A percentile compares a stretch with the other conserved stretches of the same genome.
These are phyloP conservation scores for Drosophila sproati DNA, from an alignment of 1,140 invertebrate species.

Conservation along the genomic window DNA sequence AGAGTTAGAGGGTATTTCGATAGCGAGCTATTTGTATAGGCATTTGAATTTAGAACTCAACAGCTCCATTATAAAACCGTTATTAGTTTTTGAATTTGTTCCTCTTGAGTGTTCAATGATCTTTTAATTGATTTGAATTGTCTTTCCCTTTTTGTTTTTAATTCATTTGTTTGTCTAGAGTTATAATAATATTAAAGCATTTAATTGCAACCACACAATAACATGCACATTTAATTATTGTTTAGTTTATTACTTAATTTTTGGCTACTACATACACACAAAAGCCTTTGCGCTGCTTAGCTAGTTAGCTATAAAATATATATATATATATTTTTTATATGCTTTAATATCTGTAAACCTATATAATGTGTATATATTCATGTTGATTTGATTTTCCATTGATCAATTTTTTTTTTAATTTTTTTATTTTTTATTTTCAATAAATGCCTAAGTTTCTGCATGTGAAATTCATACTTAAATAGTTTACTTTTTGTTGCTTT, in stretches of 20 bases:
- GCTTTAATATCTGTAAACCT: slow-evolving; percentile 47
- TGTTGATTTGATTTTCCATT: slow-evolving; percentile 21
- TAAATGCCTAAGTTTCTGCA: slow-evolving; percentile 76
- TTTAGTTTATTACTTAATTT: slow-evolving; percentile 62
- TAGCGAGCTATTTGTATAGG: slow-evolving; percentile 28
- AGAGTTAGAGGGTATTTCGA: slow-evolving; percentile 39
- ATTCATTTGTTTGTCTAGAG: slow-evolving; percentile 40
- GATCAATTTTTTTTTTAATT: slow-evolving; percentile 37
- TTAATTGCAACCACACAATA: slow-evolving; percentile 56
- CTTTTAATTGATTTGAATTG: slow-evolving; percentile 41
- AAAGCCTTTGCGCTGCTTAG: slow-evolving; percentile 70
- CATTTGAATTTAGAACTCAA: slow-evolving; percentile 66
- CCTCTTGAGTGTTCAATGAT: slow-evolving; percentile 12
- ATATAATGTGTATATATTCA: slow-evolving; percentile 29
- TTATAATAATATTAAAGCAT: slow-evolving; percentile 73
- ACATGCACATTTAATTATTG: slow-evolving; percentile 70
- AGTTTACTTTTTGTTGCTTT: slow-evolving; percentile 43
- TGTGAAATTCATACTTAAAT: slow-evolving; percentile 61
- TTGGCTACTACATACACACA: slow-evolving; percentile 76
- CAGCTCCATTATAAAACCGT: slow-evolving; percentile 79
- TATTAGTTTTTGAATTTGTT: slow-evolving; percentile 36
- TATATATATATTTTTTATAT: slow-evolving; percentile 41
- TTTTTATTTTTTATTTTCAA: slow-evolving; percentile 51
- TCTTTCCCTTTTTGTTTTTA: slow-evolving; percentile 3
- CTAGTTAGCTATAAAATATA: slow-evolving; percentile 66